phyloP scores from a whole-genome alignment of 2,888 invertebrate genomes.

The Theristus sp. region DNA sequence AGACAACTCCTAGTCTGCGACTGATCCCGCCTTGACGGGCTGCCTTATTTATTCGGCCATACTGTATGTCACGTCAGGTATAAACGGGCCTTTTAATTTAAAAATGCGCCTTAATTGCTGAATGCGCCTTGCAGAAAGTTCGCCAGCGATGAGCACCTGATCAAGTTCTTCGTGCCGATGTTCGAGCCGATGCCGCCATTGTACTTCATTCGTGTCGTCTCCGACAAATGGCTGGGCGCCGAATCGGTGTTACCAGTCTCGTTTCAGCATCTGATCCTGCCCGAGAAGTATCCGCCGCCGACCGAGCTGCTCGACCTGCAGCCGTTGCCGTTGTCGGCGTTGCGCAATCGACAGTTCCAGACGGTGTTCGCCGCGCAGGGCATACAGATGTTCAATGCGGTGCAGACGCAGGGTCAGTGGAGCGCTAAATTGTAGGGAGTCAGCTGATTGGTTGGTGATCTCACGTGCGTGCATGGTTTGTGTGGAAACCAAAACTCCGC shows the following conservation, averaged over 20 bases:
- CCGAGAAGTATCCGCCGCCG: slow-evolving; percentile 58
- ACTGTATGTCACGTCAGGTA: too few species aligned
- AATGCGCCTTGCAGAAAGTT: slow-evolving; percentile 58
- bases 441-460: too few species aligned
- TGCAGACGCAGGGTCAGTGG: slow-evolving; percentile 62
- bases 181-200: slow-evolving; percentile 96
- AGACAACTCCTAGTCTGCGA: too few species aligned
- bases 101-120: too few species aligned
- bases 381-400: slow-evolving; percentile 88
- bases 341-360: slow-evolving; percentile 68
- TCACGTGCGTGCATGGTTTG: too few species aligned
- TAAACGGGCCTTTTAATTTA: too few species aligned
- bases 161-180: slow-evolving; percentile 94
- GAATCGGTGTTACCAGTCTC: slow-evolving; percentile 59
- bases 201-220: slow-evolving; percentile 58
- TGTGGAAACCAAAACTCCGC: too few species aligned
- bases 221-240: slow-evolving; percentile 38
- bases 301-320: slow-evolving; percentile 91
- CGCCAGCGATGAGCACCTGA: slow-evolving; percentile 73
- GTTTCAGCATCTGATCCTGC: slow-evolving; percentile 39
- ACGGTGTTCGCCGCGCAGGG: slow-evolving; percentile 54
- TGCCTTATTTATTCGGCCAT: too few species aligned
- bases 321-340: slow-evolving; percentile 71
- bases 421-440: too few species aligned
- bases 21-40: too few species aligned